phyloP scores from a whole-genome alignment of 1,140 invertebrate species.

The Limonius californicus region DNA sequence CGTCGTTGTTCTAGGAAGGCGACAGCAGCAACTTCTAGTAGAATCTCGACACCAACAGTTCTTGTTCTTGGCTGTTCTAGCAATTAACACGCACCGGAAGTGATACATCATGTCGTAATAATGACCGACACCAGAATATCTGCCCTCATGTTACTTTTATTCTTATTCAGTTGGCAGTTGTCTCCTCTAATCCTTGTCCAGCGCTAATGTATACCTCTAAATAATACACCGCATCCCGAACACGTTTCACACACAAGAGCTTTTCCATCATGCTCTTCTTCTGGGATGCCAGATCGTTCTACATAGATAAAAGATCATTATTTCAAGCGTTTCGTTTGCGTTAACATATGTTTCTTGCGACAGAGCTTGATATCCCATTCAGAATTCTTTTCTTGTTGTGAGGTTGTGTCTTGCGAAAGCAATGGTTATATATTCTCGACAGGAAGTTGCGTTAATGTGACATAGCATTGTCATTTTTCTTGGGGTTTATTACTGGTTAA shows the following conservation, averaged over 20 bases:
- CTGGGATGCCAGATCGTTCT: not conserved
- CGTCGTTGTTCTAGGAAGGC: not conserved
- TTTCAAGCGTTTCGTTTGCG: not conserved
- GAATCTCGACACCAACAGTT: constrained; percentile 36
- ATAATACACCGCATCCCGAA: constrained; percentile 19
- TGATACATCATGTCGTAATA: constrained; percentile 49
- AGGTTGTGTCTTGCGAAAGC: not conserved
- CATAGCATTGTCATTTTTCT: not conserved
- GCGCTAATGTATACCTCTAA: constrained; percentile 23
- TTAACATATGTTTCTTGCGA: constrained; percentile 3
- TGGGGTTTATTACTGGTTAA: not conserved
- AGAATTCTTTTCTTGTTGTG: not conserved
- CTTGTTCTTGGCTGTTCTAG: constrained; percentile 43
- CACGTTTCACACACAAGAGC: constrained; percentile 6
- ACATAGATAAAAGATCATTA: constrained; percentile 8
- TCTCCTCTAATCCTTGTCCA: constrained; percentile 26
- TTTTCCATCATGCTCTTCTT: not conserved
- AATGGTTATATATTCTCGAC: not conserved
- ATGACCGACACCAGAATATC: constrained; percentile 47
- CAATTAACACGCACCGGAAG: constrained; percentile 48
- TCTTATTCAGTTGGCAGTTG: constrained; percentile 25
- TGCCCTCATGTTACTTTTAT: constrained; percentile 31
- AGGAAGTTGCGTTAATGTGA: constrained; percentile 1
- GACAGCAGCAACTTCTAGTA: not conserved
- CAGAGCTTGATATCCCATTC: constrained; percentile 5